Base-by-base conservation (phyloP, 2,888 invertebrate species). In the Tiliacea citrago region DNA sequence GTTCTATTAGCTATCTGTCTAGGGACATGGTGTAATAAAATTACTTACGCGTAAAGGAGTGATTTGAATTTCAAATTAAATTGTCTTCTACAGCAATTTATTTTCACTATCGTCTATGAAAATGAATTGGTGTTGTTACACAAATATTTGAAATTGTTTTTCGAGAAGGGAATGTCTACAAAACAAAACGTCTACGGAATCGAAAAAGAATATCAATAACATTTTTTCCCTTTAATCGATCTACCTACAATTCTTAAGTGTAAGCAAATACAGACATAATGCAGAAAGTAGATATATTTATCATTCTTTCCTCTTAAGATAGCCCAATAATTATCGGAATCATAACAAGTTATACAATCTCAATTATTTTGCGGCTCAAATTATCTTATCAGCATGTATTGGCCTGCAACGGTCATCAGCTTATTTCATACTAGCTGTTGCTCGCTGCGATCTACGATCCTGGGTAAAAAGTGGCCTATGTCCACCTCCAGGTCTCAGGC, bases 61-160 rank as follows among this genome's bases (percentile, higher is more conserved):
- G 53, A 81, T 81, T 81, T 81, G 77, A 73, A 81, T 67, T 77
- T 73, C 81, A 81, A 81, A 81, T 77, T 18, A 60, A 63, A 81
- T 73, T 45, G 68, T 80, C 66, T 75, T 24, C 24, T 65, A 67
- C 39, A 66, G 57, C 21, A 49, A 61, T 79, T 61, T 77, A 55
- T 66, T 42, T 73, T 66, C 79, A 79, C 49, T 49, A 51, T 70
- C 13, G 51, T 66, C 73, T 55, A 65, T 58, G 39, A 77, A 47
- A 78, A 78, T 72, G 12, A 47, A 65, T 51, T 29, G 0, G 24
- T 42, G n/a, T 35, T 45, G 12, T 29, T 53, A 29, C 13, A 73
- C 13, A 49, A 55, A 51, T 55, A 55, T 51, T 78, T 62, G 29
- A 12, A 21, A 13, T n/a, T 42, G 0, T 70, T 55, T 49, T 35